phyloP scores from a whole-genome alignment of 2,113 vertebrate species.

The Muntiacus reevesi region DNA sequence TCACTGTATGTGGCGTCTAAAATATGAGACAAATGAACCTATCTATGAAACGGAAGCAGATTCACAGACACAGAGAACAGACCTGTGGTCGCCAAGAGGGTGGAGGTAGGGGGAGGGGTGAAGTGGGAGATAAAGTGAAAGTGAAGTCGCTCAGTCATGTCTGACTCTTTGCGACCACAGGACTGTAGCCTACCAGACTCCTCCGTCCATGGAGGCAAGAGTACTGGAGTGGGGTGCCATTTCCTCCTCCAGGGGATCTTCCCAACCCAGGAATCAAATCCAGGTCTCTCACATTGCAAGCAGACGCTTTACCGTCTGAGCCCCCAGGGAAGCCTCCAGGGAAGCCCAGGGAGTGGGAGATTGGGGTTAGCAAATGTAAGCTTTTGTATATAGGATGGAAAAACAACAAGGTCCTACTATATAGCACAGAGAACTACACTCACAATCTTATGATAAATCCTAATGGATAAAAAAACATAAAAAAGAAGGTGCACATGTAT shows the following conservation, averaged over 20 bases:
- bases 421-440: neutral
- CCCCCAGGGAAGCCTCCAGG: neutral
- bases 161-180: neutral
- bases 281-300: neutral
- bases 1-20: neutral
- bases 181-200: neutral
- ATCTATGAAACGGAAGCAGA: neutral
- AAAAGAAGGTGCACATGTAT: neutral
- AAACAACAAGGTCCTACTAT: neutral
- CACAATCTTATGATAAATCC: neutral
- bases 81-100: neutral
- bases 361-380: neutral
- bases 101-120: neutral
- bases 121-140: neutral
- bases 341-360: neutral
- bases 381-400: neutral
- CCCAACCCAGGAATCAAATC: neutral
- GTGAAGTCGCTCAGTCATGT: neutral
- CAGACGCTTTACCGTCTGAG: fast-evolving
- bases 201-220: neutral
- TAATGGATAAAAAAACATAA: neutral
- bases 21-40: neutral
- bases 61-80: neutral
- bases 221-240: neutral
- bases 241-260: neutral